These are phyloP conservation scores for Meganola albula DNA, from an alignment of 2,888 invertebrate species.

Conservation along the genomic window DNA sequence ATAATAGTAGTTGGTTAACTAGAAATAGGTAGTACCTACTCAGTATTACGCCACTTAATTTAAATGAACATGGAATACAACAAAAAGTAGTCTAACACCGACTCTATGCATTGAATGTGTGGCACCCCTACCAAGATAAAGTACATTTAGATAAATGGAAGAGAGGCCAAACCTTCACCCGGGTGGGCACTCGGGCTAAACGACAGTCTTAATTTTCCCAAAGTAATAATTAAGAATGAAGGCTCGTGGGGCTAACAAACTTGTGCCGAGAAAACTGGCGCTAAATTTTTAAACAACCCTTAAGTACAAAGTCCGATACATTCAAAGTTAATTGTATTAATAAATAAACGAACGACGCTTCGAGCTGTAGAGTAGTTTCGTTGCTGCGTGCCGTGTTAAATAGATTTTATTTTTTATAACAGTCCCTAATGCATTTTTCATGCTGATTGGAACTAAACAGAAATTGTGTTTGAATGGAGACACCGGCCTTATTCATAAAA, in stretches of 20 bases:
- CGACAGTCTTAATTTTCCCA: slow-evolving; percentile 78
- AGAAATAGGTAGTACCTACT: too few species aligned
- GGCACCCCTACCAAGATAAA: slow-evolving; percentile 65
- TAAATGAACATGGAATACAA: too few species aligned
- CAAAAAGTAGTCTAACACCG: too few species aligned
- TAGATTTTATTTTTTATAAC: slow-evolving; percentile 6
- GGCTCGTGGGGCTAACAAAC: slow-evolving; percentile 59
- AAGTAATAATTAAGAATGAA: slow-evolving; percentile 79
- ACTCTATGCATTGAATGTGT: slow-evolving; percentile 41
- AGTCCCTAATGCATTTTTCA: slow-evolving; percentile 18
- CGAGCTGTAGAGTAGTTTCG: slow-evolving; percentile 30
- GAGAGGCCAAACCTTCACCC: slow-evolving; percentile 59
- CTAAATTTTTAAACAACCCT: slow-evolving; percentile 73
- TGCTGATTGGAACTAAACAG: slow-evolving; percentile 1
- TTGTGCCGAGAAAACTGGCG: slow-evolving; percentile 50
- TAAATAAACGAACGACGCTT: slow-evolving; percentile 47
- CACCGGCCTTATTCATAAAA: too few species aligned
- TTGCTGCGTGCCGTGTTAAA: slow-evolving; percentile 14
- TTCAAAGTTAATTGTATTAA: slow-evolving; percentile 69
- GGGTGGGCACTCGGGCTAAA: slow-evolving; percentile 68
- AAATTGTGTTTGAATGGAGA: not conserved
- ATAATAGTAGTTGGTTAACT: too few species aligned
- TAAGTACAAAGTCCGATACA: slow-evolving; percentile 74
- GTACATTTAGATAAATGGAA: slow-evolving; percentile 75
- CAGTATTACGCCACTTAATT: too few species aligned